Evolutionary conservation across 37 sponge, comb jelly and placozoan genomes (phyloP).

Genomic region (Crambe crambe): DNA sequence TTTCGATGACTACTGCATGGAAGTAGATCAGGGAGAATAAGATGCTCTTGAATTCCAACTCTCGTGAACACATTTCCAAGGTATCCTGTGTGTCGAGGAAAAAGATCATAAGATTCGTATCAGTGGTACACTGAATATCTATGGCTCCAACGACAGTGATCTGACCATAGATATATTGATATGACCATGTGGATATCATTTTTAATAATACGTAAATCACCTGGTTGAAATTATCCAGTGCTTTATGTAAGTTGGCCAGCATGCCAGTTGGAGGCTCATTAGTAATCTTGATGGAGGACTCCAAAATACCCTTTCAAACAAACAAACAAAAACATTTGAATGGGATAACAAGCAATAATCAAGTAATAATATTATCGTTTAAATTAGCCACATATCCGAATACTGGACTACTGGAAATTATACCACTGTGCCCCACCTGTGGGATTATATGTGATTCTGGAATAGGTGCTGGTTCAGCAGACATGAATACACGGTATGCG

Average conservation of each 20-base stretch:
- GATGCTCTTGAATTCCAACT: slow-evolving; percentile 97
- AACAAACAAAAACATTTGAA: not conserved
- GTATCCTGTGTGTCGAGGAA: slow-evolving; percentile 74
- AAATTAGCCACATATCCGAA: too few relatives aligned
- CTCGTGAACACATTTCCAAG: slow-evolving; percentile 95
- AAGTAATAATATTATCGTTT: too few relatives aligned
- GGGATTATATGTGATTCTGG: slow-evolving; percentile 94
- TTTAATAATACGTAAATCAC: too few relatives aligned
- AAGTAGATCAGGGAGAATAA: slow-evolving; percentile 96
- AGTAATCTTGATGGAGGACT: slow-evolving; percentile 98
- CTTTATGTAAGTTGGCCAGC: slow-evolving; percentile 97
- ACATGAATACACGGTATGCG: slow-evolving; percentile 95
- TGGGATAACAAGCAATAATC: not conserved
- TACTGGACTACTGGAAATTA: too few relatives aligned
- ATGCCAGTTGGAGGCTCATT: slow-evolving; percentile 99
- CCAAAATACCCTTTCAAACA: slow-evolving; percentile 75
- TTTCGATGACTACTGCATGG: slow-evolving; percentile 96
- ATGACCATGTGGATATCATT: too few relatives aligned
- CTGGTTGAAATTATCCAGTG: slow-evolving; percentile 97
- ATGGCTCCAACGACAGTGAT: too few relatives aligned
- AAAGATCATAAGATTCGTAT: not conserved
- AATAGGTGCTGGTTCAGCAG: slow-evolving; percentile 94
- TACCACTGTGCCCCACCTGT: slow-evolving; percentile 45
- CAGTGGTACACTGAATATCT: too few relatives aligned
- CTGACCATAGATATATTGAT: too few relatives aligned